Percentiles rank a stretch among this genome's conserved stretches.
Conservation (phyloP, 2,797 vertebrate genomes). For the Phataginus tricuspis region DNA sequence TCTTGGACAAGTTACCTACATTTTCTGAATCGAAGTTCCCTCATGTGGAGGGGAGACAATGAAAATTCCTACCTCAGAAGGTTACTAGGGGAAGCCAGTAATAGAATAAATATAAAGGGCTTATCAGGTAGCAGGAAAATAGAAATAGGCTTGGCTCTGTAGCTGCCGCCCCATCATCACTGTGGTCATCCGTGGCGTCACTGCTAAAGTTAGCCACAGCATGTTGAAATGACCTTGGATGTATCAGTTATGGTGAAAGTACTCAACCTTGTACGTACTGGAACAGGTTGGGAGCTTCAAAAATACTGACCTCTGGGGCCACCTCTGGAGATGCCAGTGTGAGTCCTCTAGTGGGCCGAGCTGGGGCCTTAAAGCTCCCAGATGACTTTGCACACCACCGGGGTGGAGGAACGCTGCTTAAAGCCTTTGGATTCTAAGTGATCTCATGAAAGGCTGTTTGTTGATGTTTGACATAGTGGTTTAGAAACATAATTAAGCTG, state of each 20-base stretch:
- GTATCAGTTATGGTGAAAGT: no score
- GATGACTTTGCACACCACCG: accelerated
- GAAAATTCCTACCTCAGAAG: not conserved
- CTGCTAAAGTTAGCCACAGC: not conserved
- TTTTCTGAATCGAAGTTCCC: not conserved
- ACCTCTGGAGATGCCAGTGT: accelerated
- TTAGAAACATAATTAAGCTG: no score
- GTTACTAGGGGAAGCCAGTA: not conserved
- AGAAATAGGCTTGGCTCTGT: not conserved
- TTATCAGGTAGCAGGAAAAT: no score
- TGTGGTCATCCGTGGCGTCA: no score
- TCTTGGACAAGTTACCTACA: not conserved
- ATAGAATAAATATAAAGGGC: not conserved
- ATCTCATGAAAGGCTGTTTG: not conserved
- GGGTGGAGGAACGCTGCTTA: not conserved
- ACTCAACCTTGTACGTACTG: not conserved
- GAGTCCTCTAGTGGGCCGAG: not conserved
- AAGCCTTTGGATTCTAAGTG: not conserved
- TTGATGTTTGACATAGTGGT: not conserved
- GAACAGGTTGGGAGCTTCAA: not conserved
- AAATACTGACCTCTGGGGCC: not conserved
- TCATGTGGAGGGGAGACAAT: not conserved
- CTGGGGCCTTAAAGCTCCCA: accelerated
- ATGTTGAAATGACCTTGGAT: not conserved
- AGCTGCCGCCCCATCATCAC: not conserved